Evolutionary conservation across 2,113 vertebrate genomes (phyloP), one percentile per base, ranked within the genome.

Genomic region (Hystrix brachyura): DNA sequence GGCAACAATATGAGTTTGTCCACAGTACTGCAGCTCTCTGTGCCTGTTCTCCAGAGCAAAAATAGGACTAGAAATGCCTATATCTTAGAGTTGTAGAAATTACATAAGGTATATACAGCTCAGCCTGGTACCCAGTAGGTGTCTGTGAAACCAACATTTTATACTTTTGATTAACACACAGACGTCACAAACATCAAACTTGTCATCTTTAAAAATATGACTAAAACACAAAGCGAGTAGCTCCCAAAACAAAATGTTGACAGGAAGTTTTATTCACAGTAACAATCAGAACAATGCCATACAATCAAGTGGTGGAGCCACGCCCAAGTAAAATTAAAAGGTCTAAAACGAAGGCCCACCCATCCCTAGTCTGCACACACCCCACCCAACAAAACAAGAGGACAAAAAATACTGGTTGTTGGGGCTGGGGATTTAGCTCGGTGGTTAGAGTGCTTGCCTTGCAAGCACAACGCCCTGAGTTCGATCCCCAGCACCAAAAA

Each of bases 121-220:
- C 23, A 71, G 25, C 84, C 55, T n/a, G 14, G 64, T 38, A 67
- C 60, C 87, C 67, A 94, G 29, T 53, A 86, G 4, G 32, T 78
- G 1, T 46, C 32, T 11, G 84, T 65, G 92, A 94, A 91, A 89
- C 62, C 62, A 76, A 74, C 21, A 94, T 94, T 90, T 86, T 81
- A 78, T 91, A 74, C n/a, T 96, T 82, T 65, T 87, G 32, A 92
- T 87, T 80, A 97, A 92, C n/a, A 94, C 19, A 93, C 53, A 92
- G 89, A 79, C 57, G 57, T 27, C 72, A 89, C 10, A 74, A 85
- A 87, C 13, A 91, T 59, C 57, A 79, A 95, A 87, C 25, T 84
- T 83, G 79, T 32, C 38, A 88, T 79, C 81, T 90, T 92, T 94
- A 48, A 93, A 97, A 80, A 9, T 27, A 96, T 76, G 32, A 96